A percentile compares a stretch with the other conserved stretches of the same genome.
phyloP scores from a whole-genome alignment of 1,140 invertebrate species.

The Eupristina koningsbergeri region DNA sequence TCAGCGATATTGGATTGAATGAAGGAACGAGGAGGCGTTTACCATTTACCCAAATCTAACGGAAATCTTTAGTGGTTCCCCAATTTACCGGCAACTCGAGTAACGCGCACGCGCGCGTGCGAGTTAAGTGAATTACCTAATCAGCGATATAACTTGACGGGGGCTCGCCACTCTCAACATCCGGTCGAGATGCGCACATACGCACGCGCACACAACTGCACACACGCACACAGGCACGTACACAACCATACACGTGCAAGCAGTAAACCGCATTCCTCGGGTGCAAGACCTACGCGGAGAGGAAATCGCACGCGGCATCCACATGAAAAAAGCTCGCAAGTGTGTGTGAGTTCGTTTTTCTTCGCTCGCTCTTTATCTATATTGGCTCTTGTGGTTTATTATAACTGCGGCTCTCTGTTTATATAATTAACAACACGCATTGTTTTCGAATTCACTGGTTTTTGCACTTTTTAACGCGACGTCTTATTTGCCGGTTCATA shows the following conservation, averaged over 20 bases:
- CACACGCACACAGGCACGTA: neutral
- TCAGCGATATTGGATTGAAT: neutral
- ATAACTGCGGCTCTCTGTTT: neutral
- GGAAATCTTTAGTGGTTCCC: slow-evolving; percentile 3
- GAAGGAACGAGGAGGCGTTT: too few species aligned
- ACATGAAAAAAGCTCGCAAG: neutral
- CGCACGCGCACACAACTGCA: neutral
- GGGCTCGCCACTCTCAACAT: slow-evolving; percentile 34
- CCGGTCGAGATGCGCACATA: slow-evolving; percentile 12
- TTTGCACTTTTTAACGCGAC: too few species aligned
- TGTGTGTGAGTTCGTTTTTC: neutral
- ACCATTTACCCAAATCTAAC: neutral
- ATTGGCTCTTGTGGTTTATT: neutral
- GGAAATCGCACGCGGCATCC: slow-evolving; percentile 29
- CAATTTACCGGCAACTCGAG: neutral
- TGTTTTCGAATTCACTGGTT: neutral
- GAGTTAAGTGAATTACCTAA: slow-evolving; percentile 41
- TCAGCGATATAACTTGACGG: slow-evolving; percentile 27
- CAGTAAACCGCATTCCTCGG: slow-evolving; percentile 43
- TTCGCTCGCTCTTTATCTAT: neutral
- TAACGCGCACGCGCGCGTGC: neutral
- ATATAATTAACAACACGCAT: neutral
- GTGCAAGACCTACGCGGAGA: neutral
- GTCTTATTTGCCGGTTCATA: too few species aligned
- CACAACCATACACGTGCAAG: too few species aligned